Percentiles rank a stretch among this genome's conserved stretches.
These are phyloP conservation scores for Anhinga rufa DNA, from an alignment of 2,113 vertebrate species.

Conservation along the genomic window DNA sequence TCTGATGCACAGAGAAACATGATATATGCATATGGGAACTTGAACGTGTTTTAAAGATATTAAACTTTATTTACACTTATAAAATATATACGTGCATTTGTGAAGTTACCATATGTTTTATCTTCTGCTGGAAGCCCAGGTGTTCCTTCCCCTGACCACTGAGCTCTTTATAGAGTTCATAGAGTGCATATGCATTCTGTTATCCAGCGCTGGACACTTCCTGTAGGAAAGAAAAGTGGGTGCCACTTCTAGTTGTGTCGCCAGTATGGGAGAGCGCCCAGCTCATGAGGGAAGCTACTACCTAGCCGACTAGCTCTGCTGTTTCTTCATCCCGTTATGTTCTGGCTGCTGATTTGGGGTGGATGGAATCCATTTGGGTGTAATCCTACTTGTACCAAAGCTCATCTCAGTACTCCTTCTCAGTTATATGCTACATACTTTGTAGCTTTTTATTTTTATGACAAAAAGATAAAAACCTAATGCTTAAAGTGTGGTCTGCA, in stretches of 20 bases:
- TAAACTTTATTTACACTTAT: not conserved
- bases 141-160: not conserved
- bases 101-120: not conserved
- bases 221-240: not conserved
- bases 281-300: not conserved
- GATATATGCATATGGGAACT: not conserved
- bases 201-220: not conserved
- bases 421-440: not conserved
- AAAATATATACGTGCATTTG: not conserved
- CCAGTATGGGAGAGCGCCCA: not conserved
- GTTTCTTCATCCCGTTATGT: not conserved
- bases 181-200: not conserved
- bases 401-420: not conserved
- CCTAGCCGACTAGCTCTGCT: not conserved
- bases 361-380: not conserved
- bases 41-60: not conserved
- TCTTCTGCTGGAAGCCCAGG: not conserved
- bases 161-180: not conserved
- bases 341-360: not conserved
- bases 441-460: not conserved
- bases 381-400: not conserved
- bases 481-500: not conserved
- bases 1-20: not conserved
- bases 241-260: not conserved
- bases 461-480: not conserved